Percentiles rank a stretch among this genome's conserved stretches.
Evolutionary conservation across 2,797 vertebrate species (phyloP).

Genomic region (Rachycentron canadum): DNA sequence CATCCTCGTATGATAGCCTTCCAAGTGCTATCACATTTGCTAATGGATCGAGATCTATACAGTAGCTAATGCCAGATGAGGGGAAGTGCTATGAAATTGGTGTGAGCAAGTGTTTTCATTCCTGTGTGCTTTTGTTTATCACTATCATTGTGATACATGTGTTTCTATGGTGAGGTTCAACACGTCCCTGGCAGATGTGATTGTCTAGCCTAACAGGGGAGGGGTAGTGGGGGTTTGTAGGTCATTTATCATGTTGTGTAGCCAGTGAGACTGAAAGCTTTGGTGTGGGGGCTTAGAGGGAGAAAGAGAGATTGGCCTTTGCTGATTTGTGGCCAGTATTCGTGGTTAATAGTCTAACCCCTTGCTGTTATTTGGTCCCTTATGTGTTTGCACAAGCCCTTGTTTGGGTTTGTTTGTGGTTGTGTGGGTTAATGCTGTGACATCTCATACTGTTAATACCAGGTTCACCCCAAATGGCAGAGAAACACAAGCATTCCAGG

Average conservation of each 20-base stretch:
- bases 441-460: constrained; percentile 45
- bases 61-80: constrained; percentile 32
- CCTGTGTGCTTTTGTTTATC: constrained; percentile 16
- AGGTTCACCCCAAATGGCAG: constrained; percentile 97
- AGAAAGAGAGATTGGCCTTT: constrained; percentile 74
- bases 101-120: background rate
- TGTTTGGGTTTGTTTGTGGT: constrained; percentile 16
- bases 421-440: constrained; percentile 34
- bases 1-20: constrained; percentile 63
- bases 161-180: constrained; percentile 30
- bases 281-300: constrained; percentile 55
- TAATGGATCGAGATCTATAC: constrained; percentile 61
- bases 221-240: constrained; percentile 30
- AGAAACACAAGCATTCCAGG: constrained; percentile 98
- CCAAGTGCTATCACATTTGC: constrained; percentile 54
- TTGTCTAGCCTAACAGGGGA: constrained; percentile 44
- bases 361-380: constrained; percentile 61
- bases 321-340: constrained; percentile 74
- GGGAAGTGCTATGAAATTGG: constrained; percentile 24
- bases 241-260: constrained; percentile 78
- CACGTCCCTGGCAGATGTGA: constrained; percentile 34
- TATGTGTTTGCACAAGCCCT: constrained; percentile 35
- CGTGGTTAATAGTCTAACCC: constrained; percentile 76
- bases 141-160: constrained; percentile 21
- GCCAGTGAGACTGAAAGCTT: constrained; percentile 72